phyloP scores from a whole-genome alignment of 2,113 vertebrate genomes.

The Cyphomyrus plagiostoma region DNA sequence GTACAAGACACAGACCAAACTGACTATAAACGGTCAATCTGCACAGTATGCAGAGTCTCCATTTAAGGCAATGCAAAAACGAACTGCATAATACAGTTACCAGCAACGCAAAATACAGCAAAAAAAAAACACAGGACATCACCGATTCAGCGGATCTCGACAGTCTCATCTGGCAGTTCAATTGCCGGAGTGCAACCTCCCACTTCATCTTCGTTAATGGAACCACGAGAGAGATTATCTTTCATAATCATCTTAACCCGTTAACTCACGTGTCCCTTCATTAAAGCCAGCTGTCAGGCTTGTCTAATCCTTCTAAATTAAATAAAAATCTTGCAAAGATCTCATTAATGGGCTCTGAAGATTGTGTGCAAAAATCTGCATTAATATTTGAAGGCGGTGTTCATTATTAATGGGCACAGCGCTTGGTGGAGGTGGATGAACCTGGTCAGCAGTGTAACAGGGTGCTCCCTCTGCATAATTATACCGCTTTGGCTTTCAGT shows the following conservation, averaged over 20 bases:
- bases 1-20: not conserved
- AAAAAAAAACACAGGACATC: not conserved
- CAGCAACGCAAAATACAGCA: not conserved
- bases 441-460: slow-evolving; percentile 11
- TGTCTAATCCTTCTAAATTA: slow-evolving; percentile 53
- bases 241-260: slow-evolving; percentile 44
- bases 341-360: slow-evolving; percentile 52
- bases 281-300: slow-evolving; percentile 36
- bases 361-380: slow-evolving; percentile 63
- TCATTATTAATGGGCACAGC: slow-evolving; percentile 52
- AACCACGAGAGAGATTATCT: slow-evolving; percentile 40
- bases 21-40: not conserved
- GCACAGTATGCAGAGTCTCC: not conserved
- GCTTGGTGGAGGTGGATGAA: slow-evolving; percentile 16
- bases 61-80: not conserved
- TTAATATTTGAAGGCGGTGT: slow-evolving; percentile 57
- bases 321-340: slow-evolving; percentile 55
- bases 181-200: slow-evolving; percentile 43
- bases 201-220: slow-evolving; percentile 32
- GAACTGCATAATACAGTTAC: not conserved
- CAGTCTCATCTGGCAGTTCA: slow-evolving; percentile 47
- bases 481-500: not conserved
- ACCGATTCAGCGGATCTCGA: not conserved
- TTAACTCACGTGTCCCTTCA: slow-evolving; percentile 16
- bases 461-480: slow-evolving; percentile 9